Evolutionary conservation across 1,140 invertebrate genomes (phyloP).

Genomic region (Homarus americanus): DNA sequence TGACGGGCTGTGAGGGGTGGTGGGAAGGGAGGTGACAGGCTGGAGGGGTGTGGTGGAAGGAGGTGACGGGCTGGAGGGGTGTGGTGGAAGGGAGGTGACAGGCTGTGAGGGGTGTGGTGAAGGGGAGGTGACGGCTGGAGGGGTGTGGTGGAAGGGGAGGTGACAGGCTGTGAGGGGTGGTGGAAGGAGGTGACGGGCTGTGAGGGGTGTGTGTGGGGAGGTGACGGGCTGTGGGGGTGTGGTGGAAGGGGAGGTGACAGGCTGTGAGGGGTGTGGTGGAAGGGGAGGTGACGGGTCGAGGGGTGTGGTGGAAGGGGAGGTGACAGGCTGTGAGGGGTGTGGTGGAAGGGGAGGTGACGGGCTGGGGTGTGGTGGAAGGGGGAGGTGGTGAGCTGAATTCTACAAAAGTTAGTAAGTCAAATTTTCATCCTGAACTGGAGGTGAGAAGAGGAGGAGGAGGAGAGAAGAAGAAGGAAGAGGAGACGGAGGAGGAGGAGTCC

Average conservation of each 20-base stretch:
- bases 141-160: neutral
- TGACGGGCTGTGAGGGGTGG: neutral
- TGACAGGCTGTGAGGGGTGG: constrained; percentile 7
- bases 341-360: neutral
- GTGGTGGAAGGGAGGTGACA: neutral
- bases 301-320: neutral
- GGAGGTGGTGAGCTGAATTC: too few species aligned
- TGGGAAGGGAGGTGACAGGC: neutral
- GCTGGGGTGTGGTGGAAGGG: too few species aligned
- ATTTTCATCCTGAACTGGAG: too few species aligned
- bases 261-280: neutral
- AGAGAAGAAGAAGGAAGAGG: too few species aligned
- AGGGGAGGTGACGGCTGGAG: neutral
- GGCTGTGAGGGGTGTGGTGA: neutral
- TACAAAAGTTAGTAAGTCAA: too few species aligned
- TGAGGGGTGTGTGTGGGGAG: neutral
- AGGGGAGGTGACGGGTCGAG: neutral
- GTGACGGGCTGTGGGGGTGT: neutral
- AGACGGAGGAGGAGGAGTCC: too few species aligned
- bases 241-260: neutral
- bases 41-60: neutral
- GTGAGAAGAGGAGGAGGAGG: too few species aligned
- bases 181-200: too few species aligned
- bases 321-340: neutral
- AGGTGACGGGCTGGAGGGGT: neutral